These are phyloP conservation scores for Synanceia verrucosa DNA, from an alignment of 2,797 vertebrate genomes.

Conservation along the genomic window DNA sequence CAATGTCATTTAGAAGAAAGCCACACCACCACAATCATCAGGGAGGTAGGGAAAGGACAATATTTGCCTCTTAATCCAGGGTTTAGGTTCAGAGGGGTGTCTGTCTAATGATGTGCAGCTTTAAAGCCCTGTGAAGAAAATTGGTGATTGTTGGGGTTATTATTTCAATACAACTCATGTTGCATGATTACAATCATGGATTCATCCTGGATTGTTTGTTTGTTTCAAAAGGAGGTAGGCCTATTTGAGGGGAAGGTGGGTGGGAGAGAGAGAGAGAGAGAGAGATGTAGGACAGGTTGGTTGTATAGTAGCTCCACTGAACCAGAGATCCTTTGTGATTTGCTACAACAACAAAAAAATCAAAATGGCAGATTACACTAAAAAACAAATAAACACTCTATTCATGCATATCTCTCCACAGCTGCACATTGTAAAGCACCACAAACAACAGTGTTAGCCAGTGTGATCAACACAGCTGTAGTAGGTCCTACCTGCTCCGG, in stretches of 20 bases:
- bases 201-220: slow-evolving; percentile 25
- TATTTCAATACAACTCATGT: slow-evolving; percentile 5
- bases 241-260: slow-evolving; percentile 29
- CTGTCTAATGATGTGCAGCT: background rate
- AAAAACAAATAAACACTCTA: background rate
- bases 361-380: slow-evolving; percentile 45
- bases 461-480: slow-evolving; percentile 11
- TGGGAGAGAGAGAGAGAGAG: background rate
- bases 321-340: slow-evolving; percentile 43
- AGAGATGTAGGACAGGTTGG: slow-evolving; percentile 42
- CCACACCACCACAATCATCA: slow-evolving; percentile 22
- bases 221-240: slow-evolving; percentile 21
- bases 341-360: slow-evolving; percentile 6
- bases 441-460: slow-evolving; percentile 20
- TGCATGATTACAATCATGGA: slow-evolving; percentile 5
- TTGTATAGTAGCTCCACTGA: slow-evolving; percentile 48
- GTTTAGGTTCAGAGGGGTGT: background rate
- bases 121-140: background rate
- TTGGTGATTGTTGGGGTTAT: background rate
- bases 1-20: slow-evolving; percentile 59
- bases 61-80: slow-evolving; percentile 3
- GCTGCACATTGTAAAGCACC: slow-evolving; percentile 4
- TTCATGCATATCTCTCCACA: slow-evolving; percentile 2
- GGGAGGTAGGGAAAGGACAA: background rate
- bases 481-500: slow-evolving; percentile 87